These are phyloP conservation scores for Hyppa rectilinea DNA, from an alignment of 2,888 invertebrate species.

Conservation along the genomic window DNA sequence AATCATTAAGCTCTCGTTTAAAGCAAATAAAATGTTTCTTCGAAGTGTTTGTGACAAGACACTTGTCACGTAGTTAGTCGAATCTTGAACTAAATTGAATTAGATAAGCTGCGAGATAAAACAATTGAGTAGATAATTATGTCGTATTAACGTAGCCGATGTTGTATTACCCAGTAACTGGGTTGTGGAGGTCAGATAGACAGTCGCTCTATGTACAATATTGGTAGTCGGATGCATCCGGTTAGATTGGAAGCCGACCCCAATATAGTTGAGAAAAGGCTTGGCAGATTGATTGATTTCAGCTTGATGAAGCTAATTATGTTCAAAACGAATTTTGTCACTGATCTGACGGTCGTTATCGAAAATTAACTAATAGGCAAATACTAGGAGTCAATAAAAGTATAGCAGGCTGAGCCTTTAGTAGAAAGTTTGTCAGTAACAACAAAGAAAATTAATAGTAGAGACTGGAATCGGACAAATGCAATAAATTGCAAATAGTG, in stretches of 20 bases:
- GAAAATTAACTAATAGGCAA: not conserved
- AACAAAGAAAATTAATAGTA: not conserved
- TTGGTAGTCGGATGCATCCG: no score
- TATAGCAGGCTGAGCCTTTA: not conserved
- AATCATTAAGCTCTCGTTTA: conserved; percentile 56
- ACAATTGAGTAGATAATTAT: conserved; percentile 31
- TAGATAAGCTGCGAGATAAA: conserved; percentile 31
- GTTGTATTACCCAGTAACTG: no score
- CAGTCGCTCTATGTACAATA: no score
- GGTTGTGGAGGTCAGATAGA: no score
- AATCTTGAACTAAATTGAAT: conserved; percentile 41
- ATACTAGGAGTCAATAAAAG: not conserved
- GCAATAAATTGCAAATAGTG: no score
- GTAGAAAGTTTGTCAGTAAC: not conserved
- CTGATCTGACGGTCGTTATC: not conserved
- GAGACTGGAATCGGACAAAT: not conserved
- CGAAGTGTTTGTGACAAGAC: conserved; percentile 26
- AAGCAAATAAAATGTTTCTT: conserved; percentile 40
- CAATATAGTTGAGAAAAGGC: no score
- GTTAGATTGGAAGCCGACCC: no score
- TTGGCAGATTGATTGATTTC: no score
- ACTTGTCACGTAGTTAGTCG: conserved; percentile 32
- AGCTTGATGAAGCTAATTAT: not conserved
- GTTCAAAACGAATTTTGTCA: conserved; percentile 1
- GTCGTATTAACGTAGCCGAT: conserved; percentile 6